Evolutionary conservation across 2,888 invertebrate genomes (phyloP).

Genomic region (Taenaris catops): DNA sequence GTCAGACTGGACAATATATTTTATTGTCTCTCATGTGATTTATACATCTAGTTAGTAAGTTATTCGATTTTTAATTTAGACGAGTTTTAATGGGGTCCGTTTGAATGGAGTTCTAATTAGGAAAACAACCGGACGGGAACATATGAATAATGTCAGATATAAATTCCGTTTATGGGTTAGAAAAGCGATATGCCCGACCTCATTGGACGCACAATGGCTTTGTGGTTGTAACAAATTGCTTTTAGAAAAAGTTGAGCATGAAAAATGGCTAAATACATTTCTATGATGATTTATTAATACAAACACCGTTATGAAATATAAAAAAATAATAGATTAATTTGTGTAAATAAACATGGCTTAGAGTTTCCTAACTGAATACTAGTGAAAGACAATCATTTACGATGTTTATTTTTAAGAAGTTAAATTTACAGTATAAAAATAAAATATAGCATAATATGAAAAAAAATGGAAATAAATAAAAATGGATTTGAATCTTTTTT

Average conservation of each 20-base stretch:
- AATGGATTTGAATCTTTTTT: too few relatives aligned
- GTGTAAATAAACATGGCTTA: constrained; percentile 1
- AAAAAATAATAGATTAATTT: neutral
- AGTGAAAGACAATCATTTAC: too few relatives aligned
- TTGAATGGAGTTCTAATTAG: constrained; percentile 77
- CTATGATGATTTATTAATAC: constrained; percentile 13
- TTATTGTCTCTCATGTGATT: constrained; percentile 76
- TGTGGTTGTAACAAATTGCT: constrained; percentile 59
- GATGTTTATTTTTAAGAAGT: too few relatives aligned
- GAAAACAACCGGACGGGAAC: constrained; percentile 63
- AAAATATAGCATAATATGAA: too few relatives aligned
- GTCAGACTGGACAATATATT: constrained; percentile 69
- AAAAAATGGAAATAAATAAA: too few relatives aligned
- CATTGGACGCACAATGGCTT: constrained; percentile 32
- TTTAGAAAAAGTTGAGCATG: constrained; percentile 54
- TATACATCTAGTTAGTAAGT: constrained; percentile 78
- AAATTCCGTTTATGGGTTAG: constrained; percentile 68
- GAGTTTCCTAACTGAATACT: neutral
- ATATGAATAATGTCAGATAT: constrained; percentile 72
- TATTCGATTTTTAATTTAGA: constrained; percentile 78
- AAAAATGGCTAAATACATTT: constrained; percentile 40
- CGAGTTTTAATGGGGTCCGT: constrained; percentile 73
- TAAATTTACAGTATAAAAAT: too few relatives aligned
- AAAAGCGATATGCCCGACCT: constrained; percentile 48
- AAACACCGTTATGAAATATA: constrained; percentile 11